Conservation (phyloP, 2,888 invertebrate species). For the Tetragonisca angustula region DNA sequence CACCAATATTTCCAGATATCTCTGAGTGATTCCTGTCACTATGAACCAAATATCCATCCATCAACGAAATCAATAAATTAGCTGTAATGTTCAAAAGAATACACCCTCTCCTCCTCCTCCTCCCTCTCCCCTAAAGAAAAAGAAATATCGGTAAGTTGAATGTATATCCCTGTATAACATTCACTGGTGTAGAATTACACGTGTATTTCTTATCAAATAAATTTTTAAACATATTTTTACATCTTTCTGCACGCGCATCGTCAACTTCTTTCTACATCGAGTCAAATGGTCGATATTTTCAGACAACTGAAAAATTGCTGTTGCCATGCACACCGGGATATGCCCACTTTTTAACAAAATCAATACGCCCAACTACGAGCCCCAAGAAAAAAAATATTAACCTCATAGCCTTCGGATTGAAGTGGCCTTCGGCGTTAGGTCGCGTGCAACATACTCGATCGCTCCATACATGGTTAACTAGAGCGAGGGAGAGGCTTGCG, state of each 20-base stretch:
- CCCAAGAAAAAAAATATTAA: not conserved
- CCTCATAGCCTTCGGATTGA: not conserved
- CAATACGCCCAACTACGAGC: not conserved
- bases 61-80: not conserved
- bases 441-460: not conserved
- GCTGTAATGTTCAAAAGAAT: not conserved
- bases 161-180: not conserved
- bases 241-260: not conserved
- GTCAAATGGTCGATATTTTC: not conserved
- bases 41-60: not conserved
- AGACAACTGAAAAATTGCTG: not conserved
- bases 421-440: not conserved
- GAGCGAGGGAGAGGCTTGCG: not conserved
- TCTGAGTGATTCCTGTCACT: not conserved
- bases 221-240: not conserved
- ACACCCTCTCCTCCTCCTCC: not conserved
- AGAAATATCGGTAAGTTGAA: not conserved
- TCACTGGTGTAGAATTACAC: not conserved
- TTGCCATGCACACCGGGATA: not conserved
- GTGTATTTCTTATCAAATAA: not conserved
- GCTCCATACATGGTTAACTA: constrained; percentile 5
- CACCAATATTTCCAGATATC: not conserved
- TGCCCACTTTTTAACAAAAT: not conserved
- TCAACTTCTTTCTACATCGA: not conserved
- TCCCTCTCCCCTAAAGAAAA: not conserved